A percentile compares a stretch with the other conserved stretches of the same genome.
Evolutionary conservation across 2,797 vertebrate genomes (phyloP).

Genomic region (Gymnothorax reevesii): DNA sequence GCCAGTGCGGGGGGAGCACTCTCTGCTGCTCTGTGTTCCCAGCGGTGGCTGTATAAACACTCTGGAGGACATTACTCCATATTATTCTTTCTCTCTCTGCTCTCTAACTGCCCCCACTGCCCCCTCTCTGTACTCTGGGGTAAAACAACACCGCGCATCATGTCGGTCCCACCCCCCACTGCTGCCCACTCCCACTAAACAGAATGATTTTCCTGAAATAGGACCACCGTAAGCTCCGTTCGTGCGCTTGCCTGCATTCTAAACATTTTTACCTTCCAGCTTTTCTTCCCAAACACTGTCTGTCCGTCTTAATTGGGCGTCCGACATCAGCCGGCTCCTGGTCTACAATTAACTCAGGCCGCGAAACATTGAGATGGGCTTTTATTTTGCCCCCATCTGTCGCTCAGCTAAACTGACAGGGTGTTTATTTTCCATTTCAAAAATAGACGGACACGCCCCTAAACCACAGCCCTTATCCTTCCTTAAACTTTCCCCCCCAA

Average conservation of each 20-base stretch:
- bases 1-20: background rate
- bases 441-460: conserved; percentile 28
- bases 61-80: conserved; percentile 21
- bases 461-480: conserved; percentile 18
- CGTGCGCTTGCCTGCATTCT: background rate
- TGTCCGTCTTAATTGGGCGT: background rate
- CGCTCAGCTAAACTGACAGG: conserved; percentile 25
- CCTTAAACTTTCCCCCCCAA: background rate
- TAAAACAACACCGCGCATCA: conserved; percentile 63
- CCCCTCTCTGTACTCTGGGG: conserved; percentile 58
- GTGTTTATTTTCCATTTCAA: conserved; percentile 37
- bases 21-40: conserved; percentile 7
- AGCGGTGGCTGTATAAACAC: conserved; percentile 25
- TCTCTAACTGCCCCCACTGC: conserved; percentile 24
- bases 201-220: background rate
- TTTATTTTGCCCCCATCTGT: background rate
- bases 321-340: background rate
- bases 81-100: conserved; percentile 27
- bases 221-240: background rate
- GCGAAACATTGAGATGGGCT: conserved; percentile 18
- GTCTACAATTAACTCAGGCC: conserved; percentile 14
- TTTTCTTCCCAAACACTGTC: background rate
- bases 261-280: background rate
- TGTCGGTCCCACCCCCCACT: conserved; percentile 45
- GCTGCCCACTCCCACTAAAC: background rate